phyloP scores from a whole-genome alignment of 2,113 vertebrate species.

The Vidua chalybeata region DNA sequence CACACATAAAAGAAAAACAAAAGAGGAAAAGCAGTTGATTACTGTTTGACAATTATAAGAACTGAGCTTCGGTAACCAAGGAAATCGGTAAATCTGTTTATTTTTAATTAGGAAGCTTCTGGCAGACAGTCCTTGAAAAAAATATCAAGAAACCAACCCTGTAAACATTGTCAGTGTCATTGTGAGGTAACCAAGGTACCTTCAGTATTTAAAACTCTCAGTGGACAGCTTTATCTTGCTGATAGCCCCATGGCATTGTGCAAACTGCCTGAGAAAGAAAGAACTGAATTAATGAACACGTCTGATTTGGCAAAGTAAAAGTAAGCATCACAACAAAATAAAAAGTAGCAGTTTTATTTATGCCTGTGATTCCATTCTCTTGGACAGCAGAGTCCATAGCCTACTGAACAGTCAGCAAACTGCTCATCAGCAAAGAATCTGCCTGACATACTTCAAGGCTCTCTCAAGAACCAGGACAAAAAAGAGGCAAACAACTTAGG shows the following conservation, averaged over 20 bases:
- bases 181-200: background rate
- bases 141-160: constrained; percentile 5
- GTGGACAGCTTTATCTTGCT: background rate
- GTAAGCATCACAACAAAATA: background rate
- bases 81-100: constrained; percentile 47
- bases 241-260: background rate
- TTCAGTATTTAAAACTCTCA: constrained; percentile 46
- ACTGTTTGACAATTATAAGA: background rate
- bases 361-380: background rate
- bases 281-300: background rate
- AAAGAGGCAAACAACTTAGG: background rate
- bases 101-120: constrained; percentile 72
- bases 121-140: constrained; percentile 4
- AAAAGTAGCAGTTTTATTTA: background rate
- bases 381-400: background rate
- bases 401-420: background rate
- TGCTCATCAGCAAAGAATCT: background rate
- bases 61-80: background rate
- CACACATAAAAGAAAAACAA: background rate
- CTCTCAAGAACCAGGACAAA: background rate
- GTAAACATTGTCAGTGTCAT: background rate
- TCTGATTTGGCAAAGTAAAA: background rate
- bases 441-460: background rate
- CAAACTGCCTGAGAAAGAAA: background rate
- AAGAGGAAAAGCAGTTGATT: background rate